Conservation (phyloP, 2,113 vertebrate genomes). For the Mormoops blainvillei region DNA sequence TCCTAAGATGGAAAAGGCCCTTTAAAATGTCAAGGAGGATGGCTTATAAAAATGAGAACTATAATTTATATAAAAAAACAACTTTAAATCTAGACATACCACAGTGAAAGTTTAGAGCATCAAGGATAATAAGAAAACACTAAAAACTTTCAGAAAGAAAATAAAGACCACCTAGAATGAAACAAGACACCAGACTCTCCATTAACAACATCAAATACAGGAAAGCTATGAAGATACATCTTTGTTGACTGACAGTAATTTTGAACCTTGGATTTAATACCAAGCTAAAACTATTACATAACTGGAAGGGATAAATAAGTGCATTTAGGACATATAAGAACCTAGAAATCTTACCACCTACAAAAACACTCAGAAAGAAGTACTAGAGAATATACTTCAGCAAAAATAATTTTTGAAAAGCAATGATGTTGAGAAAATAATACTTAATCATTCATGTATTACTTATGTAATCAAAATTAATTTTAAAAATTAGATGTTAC, state of each 20-base stretch:
- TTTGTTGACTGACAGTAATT: not conserved
- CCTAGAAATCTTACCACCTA: not conserved
- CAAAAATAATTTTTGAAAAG: not conserved
- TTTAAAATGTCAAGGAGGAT: not conserved
- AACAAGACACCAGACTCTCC: not conserved
- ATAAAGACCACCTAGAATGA: not conserved
- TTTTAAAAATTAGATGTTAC: not conserved
- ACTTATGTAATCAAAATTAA: not conserved
- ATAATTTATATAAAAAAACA: not conserved
- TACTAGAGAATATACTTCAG: not conserved
- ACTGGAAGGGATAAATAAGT: not conserved
- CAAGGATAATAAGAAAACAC: not conserved
- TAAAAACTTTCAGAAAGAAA: not conserved
- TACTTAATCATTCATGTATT: not conserved
- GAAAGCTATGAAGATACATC: not conserved
- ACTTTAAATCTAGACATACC: not conserved
- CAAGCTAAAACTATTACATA: not conserved
- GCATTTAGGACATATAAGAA: not conserved
- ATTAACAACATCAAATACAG: not conserved
- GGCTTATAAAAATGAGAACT: not conserved
- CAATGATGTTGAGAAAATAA: not conserved
- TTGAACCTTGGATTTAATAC: not conserved
- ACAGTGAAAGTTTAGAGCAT: not conserved
- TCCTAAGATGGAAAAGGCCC: not conserved
- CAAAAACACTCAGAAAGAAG: not conserved